Base-by-base conservation (phyloP, 2,797 vertebrate species). In the Melanotaenia nigrans region DNA sequence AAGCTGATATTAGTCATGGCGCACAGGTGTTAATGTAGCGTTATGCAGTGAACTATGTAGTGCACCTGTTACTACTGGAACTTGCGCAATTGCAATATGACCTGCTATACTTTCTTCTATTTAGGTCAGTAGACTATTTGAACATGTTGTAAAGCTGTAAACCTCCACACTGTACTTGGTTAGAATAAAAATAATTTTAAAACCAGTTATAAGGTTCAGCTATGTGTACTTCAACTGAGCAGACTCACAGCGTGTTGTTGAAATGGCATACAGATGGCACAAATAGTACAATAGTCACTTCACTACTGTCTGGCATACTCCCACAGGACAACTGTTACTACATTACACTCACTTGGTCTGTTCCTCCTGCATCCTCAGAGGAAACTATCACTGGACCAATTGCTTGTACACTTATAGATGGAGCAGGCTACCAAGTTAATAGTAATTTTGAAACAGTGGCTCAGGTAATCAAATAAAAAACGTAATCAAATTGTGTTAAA, bases 301-400 rank as follows among this genome's bases (percentile, higher is more conserved):
- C 60, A 71, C 33, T 81, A 72, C 60, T 68, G 79, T 85, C 79
- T 79, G 62, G 58, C 55, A 55, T 60, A 69, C 85, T 81, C 81
- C 83, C 81, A 88, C 87, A 72, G 72, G 73, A 82, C 77, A 81
- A 81, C 84, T 83, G 77, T 68, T 78, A 64, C 36, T 71, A 79
- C 67, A 73, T 77, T 73, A 69, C 51, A 71, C 40, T 81, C 61
- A 59, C 36, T 78, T 25, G 56, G 30, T 68, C 58, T 56, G 40
- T 24, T 75, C 14, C 59, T 58, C 68, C 61, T 68, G 38, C 24
- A 61, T 68, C 67, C 66, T 78, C 28, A 62, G 61, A 72, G 40
- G 57, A 69, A 76, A 55, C 30, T 28, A 45, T 62, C 45, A 64
- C 61, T 36, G 54, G 20, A 42, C 24, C 38, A 47, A 11, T 73